These are phyloP conservation scores for Nipponacmea schrenckii DNA, from an alignment of 2,888 invertebrate genomes.

Conservation along the genomic window DNA sequence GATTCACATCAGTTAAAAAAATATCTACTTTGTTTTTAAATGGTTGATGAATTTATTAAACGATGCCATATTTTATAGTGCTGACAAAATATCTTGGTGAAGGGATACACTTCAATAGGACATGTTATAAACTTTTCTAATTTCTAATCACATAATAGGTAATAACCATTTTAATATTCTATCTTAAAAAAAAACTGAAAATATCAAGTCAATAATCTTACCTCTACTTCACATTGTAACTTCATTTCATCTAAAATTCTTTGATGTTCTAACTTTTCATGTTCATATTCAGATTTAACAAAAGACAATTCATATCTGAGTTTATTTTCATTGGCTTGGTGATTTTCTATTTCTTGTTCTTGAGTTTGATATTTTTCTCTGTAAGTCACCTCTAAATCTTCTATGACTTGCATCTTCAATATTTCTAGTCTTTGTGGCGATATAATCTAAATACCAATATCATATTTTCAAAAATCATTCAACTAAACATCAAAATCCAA, in stretches of 20 bases:
- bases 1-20: not conserved
- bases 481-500: too few relatives aligned
- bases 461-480: not conserved
- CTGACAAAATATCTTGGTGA: too few relatives aligned
- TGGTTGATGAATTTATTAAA: too few relatives aligned
- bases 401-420: conserved; percentile 54
- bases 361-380: conserved; percentile 55
- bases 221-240: conserved; percentile 65
- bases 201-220: conserved; percentile 28
- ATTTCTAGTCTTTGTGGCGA: conserved; percentile 61
- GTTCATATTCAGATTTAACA: conserved; percentile 67
- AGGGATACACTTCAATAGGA: too few relatives aligned
- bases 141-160: too few relatives aligned
- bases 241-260: conserved; percentile 60
- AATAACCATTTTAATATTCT: too few relatives aligned
- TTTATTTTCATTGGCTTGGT: conserved; percentile 57
- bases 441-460: conserved; percentile 43
- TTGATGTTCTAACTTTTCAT: conserved; percentile 56
- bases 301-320: conserved; percentile 65
- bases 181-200: too few relatives aligned
- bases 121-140: too few relatives aligned
- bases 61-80: too few relatives aligned
- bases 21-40: too few relatives aligned
- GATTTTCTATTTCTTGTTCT: conserved; percentile 59
- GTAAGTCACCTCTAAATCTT: conserved; percentile 60